phyloP scores from a whole-genome alignment of 2,888 invertebrate genomes.

The Rhogogaster chlorosoma region DNA sequence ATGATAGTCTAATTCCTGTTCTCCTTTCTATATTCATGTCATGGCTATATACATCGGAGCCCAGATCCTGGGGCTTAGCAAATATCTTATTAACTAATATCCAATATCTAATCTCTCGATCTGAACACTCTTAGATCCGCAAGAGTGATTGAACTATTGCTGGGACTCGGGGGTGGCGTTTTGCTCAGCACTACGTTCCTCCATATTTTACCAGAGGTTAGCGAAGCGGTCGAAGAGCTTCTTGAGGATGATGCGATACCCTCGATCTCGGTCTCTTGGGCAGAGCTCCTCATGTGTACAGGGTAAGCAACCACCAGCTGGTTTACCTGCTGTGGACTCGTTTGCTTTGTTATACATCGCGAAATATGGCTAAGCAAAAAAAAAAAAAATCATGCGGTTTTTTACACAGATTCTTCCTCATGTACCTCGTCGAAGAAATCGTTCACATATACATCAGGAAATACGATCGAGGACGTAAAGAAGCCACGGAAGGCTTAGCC shows the following conservation, averaged over 20 bases:
- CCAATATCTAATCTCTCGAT: neutral
- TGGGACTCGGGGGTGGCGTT: conserved; percentile 93
- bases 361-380: neutral
- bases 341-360: neutral
- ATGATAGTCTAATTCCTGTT: no score
- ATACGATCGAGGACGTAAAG: conserved; percentile 59
- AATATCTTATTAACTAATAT: neutral
- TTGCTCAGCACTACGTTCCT: conserved; percentile 90
- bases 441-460: conserved; percentile 84
- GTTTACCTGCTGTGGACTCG: neutral
- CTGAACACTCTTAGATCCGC: conserved; percentile 64
- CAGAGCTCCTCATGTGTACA: conserved; percentile 85
- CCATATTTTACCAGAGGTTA: conserved; percentile 90
- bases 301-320: conserved; percentile 66
- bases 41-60: neutral
- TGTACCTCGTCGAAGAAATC: conserved; percentile 86
- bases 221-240: conserved; percentile 84
- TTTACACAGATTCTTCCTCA: conserved; percentile 71
- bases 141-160: conserved; percentile 81
- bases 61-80: neutral
- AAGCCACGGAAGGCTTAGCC: conserved; percentile 58
- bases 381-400: neutral
- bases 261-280: conserved; percentile 82
- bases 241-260: conserved; percentile 77
- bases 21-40: neutral